Evolutionary conservation across 2,888 invertebrate species (phyloP), one percentile per base, ranked within the genome.

Genomic region (Plusia festucae): DNA sequence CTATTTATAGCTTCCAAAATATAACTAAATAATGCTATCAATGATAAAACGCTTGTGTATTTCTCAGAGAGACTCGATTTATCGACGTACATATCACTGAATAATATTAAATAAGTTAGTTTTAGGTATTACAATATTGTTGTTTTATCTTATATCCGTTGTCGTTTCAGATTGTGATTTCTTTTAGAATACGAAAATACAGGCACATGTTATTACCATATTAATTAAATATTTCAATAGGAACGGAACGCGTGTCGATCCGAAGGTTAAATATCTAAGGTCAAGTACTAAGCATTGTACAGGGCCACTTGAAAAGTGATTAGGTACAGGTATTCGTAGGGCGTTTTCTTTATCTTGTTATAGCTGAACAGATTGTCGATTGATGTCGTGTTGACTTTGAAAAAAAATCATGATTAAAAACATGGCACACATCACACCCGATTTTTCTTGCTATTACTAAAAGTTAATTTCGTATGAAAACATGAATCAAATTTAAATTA

Each of bases 201-300:
- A 30, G 56, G 46, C 34, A n/a, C 30, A 27, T 60, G 46, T 63
- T 51, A 44, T 73, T 68, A 22, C 27, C 22, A 6, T 62, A 53
- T 30, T 65, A 62, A 62, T 62, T 13, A 24, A 63, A 73, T 63
- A 62, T 60, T 62, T 46, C 51, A 69, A 51, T 55, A 62, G 51
- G 32, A 40, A 63, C 30, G 32, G 49, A n/a, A 24, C 56, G 68
- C 62, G 60, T 72, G 62, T 65, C 32, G 32, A 58, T 51, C 57
- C 55, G 69, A 81, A 81, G 81, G 81, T 75, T 52, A 75, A 61
- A 54, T 57, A 61, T 32, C 58, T 67, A 74, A 80, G 78, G 78
- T 78, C 68, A 78, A 78, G 78, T 65, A 62, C 57, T 67, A 68
- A 66, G 65, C 56, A 57, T 57, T 56, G 53, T 60, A 53, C 79